phyloP scores from a whole-genome alignment of 2,888 invertebrate species.

The Yponomeuta malinellus region DNA sequence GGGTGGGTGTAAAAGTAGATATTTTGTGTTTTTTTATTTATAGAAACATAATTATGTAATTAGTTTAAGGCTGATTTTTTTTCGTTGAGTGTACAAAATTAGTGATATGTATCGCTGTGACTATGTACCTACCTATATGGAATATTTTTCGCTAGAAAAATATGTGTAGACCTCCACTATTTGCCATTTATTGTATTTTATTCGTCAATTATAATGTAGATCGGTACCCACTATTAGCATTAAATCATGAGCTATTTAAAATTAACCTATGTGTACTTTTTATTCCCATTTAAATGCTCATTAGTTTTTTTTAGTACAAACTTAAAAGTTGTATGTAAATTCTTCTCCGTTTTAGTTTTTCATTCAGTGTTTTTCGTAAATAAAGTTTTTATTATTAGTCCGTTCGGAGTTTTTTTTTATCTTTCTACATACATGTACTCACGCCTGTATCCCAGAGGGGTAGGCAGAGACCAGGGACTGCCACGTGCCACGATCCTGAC shows the following conservation, averaged over 20 bases:
- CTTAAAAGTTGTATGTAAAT: neutral
- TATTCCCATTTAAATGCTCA: too few species aligned
- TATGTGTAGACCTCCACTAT: constrained; percentile 3
- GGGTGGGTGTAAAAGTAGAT: too few species aligned
- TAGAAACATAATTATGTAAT: neutral
- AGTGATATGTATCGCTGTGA: neutral
- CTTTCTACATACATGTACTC: too few species aligned
- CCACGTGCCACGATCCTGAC: too few species aligned
- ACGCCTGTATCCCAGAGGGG: too few species aligned
- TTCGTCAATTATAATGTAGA: too few species aligned
- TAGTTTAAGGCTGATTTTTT: constrained; percentile 1
- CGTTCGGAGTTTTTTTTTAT: too few species aligned
- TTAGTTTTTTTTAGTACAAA: neutral
- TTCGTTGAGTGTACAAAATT: neutral
- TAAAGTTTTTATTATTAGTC: neutral
- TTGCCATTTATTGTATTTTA: constrained; percentile 8
- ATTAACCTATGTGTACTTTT: too few species aligned
- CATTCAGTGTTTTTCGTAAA: neutral
- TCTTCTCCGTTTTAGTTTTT: neutral
- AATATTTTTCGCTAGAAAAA: neutral
- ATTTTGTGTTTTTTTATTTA: neutral
- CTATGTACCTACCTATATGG: neutral
- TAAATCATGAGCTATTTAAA: too few species aligned
- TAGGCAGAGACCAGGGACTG: too few species aligned
- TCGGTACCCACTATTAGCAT: too few species aligned